These are phyloP conservation scores for Huso huso DNA, from an alignment of 2,797 vertebrate genomes.

Conservation along the genomic window DNA sequence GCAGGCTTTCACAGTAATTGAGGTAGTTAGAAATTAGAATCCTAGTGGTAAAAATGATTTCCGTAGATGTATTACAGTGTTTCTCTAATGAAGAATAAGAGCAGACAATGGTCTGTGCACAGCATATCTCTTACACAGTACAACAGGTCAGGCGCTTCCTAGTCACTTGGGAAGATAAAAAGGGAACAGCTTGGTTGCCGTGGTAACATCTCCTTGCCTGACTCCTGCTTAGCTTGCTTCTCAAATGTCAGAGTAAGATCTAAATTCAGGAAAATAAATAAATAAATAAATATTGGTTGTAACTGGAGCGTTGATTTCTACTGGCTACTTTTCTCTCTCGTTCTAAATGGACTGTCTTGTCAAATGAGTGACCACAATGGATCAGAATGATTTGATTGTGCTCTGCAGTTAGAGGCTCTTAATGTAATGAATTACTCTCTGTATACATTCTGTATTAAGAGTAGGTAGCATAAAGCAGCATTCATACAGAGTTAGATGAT, in stretches of 20 bases:
- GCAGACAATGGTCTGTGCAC: background rate
- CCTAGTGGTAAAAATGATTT: too few species aligned
- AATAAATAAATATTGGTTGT: background rate
- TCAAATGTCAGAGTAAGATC: constrained; percentile 7
- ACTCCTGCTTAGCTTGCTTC: background rate
- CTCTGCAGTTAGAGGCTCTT: background rate
- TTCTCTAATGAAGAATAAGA: too few species aligned
- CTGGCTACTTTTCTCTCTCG: background rate
- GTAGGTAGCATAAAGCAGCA: too few species aligned
- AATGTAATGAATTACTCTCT: background rate
- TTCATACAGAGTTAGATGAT: too few species aligned
- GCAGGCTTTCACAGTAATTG: too few species aligned
- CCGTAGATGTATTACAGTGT: too few species aligned
- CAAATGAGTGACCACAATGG: background rate
- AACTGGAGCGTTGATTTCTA: background rate
- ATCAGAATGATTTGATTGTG: background rate
- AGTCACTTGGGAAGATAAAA: background rate
- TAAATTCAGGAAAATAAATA: background rate
- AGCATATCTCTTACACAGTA: background rate
- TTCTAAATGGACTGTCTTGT: background rate
- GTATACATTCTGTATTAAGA: too few species aligned
- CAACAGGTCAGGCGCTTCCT: background rate
- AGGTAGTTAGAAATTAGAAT: too few species aligned
- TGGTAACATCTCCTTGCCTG: background rate
- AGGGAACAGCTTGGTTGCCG: background rate